These are phyloP conservation scores for Nycteola revayana DNA, from an alignment of 2,888 invertebrate genomes.

Conservation along the genomic window DNA sequence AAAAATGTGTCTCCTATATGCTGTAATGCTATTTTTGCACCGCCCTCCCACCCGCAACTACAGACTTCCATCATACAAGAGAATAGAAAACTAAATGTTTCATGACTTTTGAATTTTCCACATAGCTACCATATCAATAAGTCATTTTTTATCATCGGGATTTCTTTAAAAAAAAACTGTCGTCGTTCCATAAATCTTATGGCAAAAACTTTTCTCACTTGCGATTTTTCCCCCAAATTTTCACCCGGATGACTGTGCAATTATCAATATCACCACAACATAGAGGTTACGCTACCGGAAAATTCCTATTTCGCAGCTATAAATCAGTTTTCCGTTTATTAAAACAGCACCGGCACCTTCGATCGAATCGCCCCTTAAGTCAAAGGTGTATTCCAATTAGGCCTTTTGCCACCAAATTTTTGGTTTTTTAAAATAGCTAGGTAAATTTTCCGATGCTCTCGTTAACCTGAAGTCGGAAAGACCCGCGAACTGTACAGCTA, in stretches of 20 bases:
- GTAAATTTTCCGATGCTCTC: no score
- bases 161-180: slow-evolving; percentile 20
- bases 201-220: slow-evolving; percentile 20
- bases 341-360: slow-evolving; percentile 60
- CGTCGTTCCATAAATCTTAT: slow-evolving; percentile 31
- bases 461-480: no score
- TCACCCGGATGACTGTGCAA: slow-evolving; percentile 67
- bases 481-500: no score
- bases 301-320: slow-evolving; percentile 61
- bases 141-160: slow-evolving; percentile 21
- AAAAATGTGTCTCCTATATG: no score
- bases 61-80: no score
- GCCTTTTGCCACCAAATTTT: slow-evolving; percentile 3
- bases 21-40: no score
- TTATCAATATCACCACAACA: slow-evolving; percentile 53
- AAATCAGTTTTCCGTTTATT: slow-evolving; percentile 75
- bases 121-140: slow-evolving; percentile 22
- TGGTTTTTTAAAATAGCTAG: no score
- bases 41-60: no score
- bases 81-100: no score
- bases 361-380: slow-evolving; percentile 42
- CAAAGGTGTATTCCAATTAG: slow-evolving; percentile 14
- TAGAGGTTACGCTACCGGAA: slow-evolving; percentile 48
- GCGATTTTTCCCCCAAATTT: slow-evolving; percentile 23
- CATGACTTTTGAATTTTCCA: slow-evolving; percentile 5